Conservation (phyloP, 2,797 vertebrate species). For the Ptychadena robeensis region DNA sequence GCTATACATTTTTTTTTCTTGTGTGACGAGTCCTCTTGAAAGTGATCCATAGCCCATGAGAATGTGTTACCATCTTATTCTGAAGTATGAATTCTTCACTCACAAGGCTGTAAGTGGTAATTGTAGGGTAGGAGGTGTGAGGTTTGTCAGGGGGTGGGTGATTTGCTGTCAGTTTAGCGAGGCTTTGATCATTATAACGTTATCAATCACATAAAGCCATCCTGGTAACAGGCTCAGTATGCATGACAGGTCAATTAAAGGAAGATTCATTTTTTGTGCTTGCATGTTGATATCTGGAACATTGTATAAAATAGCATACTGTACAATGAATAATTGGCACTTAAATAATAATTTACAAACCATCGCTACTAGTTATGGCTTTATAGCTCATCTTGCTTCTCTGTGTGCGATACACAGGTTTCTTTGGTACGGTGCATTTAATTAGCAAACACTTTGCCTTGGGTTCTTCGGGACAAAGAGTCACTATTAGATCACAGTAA, state of each 20-base stretch:
- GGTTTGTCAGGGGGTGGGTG: constrained; percentile 25
- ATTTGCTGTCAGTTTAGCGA: constrained; percentile 11
- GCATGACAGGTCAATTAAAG: constrained; percentile 29
- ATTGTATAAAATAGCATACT: not conserved
- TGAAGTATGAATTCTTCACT: not conserved
- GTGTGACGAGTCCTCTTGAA: too few relatives aligned
- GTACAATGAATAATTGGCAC: not conserved
- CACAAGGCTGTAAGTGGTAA: not conserved
- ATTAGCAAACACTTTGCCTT: not conserved
- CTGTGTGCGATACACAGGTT: too few relatives aligned
- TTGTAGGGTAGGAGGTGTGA: not conserved
- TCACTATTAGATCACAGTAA: too few relatives aligned
- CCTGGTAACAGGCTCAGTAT: not conserved
- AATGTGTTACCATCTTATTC: not conserved
- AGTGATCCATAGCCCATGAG: too few relatives aligned
- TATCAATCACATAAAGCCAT: constrained; percentile 2
- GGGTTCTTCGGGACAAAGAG: not conserved
- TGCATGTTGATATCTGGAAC: constrained; percentile 9
- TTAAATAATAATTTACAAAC: not conserved
- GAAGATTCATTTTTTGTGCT: not conserved
- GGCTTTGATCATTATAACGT: constrained; percentile 6
- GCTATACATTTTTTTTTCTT: too few relatives aligned
- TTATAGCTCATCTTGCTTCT: not conserved
- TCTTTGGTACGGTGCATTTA: not conserved
- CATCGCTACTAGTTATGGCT: not conserved